These are phyloP conservation scores for Monomorium pharaonis DNA, from an alignment of 1,140 invertebrate species.

Conservation along the genomic window DNA sequence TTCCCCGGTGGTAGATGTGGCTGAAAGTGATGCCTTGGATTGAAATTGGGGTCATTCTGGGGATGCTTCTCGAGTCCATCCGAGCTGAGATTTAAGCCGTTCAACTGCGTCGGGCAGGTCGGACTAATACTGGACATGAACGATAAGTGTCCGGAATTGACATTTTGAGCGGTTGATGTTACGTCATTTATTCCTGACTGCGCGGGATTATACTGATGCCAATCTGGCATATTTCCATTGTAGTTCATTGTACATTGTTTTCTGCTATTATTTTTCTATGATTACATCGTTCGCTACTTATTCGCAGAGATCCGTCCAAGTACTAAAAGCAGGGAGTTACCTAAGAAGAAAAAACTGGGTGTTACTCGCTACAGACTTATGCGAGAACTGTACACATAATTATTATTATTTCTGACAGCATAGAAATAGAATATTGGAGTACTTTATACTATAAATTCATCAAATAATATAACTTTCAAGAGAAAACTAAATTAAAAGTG, in stretches of 20 bases:
- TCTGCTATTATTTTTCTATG: slow-evolving; percentile 48
- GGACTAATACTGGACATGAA: slow-evolving; percentile 67
- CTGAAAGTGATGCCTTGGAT: slow-evolving; percentile 67
- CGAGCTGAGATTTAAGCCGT: slow-evolving; percentile 40
- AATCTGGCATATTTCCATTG: slow-evolving; percentile 73
- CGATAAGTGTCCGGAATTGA: slow-evolving; percentile 68
- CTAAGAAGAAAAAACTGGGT: slow-evolving; percentile 36
- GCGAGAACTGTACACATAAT: not conserved
- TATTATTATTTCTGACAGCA: too few species aligned
- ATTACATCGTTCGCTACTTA: slow-evolving; percentile 53
- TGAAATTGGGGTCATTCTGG: slow-evolving; percentile 63
- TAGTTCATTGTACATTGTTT: slow-evolving; percentile 77
- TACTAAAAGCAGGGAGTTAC: slow-evolving; percentile 62
- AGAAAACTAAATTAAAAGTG: too few species aligned
- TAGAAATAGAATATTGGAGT: too few species aligned
- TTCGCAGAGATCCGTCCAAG: slow-evolving; percentile 12
- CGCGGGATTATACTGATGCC: slow-evolving; percentile 71
- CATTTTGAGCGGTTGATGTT: slow-evolving; percentile 67
- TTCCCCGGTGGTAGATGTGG: slow-evolving; percentile 44
- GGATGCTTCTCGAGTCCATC: slow-evolving; percentile 66
- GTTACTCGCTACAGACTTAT: not conserved
- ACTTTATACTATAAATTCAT: too few species aligned
- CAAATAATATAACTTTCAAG: too few species aligned
- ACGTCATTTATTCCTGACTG: slow-evolving; percentile 65
- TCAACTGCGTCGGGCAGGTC: slow-evolving; percentile 53